phyloP scores from a whole-genome alignment of 2,888 invertebrate genomes.

The Acrobasis consociella region DNA sequence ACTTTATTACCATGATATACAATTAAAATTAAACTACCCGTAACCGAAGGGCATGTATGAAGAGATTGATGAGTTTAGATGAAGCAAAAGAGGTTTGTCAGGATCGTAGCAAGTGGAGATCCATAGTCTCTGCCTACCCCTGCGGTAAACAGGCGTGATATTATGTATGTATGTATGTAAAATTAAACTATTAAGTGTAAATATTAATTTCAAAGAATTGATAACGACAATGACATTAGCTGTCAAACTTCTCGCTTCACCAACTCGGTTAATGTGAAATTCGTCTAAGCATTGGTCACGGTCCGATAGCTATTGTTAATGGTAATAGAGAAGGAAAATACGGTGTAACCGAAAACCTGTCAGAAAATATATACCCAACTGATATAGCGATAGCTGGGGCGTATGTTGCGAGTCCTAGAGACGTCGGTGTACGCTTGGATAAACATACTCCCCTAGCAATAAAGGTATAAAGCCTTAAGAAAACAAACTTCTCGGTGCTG shows the following conservation, averaged over 20 bases:
- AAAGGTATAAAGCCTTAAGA: conserved; percentile 6
- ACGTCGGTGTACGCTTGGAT: conserved; percentile 6
- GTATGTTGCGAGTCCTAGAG: not conserved
- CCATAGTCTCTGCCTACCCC: too few relatives aligned
- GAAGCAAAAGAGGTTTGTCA: too few relatives aligned
- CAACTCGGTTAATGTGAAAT: conserved; percentile 16
- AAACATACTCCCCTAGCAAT: conserved; percentile 13
- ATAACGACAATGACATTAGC: not conserved
- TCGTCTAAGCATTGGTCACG: conserved; percentile 18
- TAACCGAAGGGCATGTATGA: too few relatives aligned
- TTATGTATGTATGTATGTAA: too few relatives aligned
- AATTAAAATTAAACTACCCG: too few relatives aligned
- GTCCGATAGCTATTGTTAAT: conserved; percentile 19
- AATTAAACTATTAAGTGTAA: too few relatives aligned
- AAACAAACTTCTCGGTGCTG: not conserved
- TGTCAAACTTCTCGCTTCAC: conserved; percentile 8
- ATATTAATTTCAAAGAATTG: not conserved
- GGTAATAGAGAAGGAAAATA: conserved; percentile 22
- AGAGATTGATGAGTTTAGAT: too few relatives aligned
- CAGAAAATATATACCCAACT: conserved; percentile 5
- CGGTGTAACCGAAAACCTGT: conserved; percentile 14
- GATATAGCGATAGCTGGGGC: not conserved
- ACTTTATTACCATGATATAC: too few relatives aligned
- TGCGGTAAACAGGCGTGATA: too few relatives aligned
- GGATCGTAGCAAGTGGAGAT: too few relatives aligned